Evolutionary conservation across 30 jellyfish, hydroid and myxozoan species (phyloP).

Genomic region (Cassiopea xamachana): DNA sequence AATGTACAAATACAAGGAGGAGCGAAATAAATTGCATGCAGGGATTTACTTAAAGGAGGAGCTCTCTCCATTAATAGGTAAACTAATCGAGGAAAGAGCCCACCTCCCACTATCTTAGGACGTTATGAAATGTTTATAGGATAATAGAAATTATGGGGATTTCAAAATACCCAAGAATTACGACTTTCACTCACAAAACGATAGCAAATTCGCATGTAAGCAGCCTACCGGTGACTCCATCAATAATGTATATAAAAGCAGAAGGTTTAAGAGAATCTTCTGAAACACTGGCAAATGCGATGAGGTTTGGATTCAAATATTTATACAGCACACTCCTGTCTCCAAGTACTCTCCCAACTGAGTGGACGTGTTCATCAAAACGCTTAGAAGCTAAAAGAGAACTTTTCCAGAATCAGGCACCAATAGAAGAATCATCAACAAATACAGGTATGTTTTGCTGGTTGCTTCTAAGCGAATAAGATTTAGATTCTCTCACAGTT

Average conservation of each 20-base stretch:
- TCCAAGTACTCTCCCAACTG: slow-evolving; percentile 99
- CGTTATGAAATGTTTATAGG: too few species aligned
- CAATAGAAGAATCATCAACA: background rate
- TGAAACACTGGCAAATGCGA: slow-evolving; percentile 83
- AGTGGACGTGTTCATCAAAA: slow-evolving; percentile 96
- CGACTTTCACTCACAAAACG: background rate
- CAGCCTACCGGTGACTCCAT: slow-evolving; percentile 94
- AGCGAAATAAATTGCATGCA: too few species aligned
- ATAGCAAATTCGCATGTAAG: background rate
- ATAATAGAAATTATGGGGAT: too few species aligned
- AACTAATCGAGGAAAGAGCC: too few species aligned
- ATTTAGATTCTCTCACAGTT: too few species aligned
- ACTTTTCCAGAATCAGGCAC: background rate
- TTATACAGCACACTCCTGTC: slow-evolving; percentile 97
- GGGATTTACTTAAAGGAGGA: too few species aligned
- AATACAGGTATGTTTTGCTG: too few species aligned
- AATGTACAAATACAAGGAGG: too few species aligned
- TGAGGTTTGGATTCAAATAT: slow-evolving; percentile 93
- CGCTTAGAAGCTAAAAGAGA: slow-evolving; percentile 67
- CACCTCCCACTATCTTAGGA: too few species aligned
- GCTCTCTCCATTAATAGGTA: too few species aligned
- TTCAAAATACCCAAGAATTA: too few species aligned
- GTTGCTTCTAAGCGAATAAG: too few species aligned
- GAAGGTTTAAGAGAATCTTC: slow-evolving; percentile 80
- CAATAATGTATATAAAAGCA: slow-evolving; percentile 82